These are phyloP conservation scores for Hucho hucho DNA, from an alignment of 2,113 vertebrate genomes.

Conservation along the genomic window DNA sequence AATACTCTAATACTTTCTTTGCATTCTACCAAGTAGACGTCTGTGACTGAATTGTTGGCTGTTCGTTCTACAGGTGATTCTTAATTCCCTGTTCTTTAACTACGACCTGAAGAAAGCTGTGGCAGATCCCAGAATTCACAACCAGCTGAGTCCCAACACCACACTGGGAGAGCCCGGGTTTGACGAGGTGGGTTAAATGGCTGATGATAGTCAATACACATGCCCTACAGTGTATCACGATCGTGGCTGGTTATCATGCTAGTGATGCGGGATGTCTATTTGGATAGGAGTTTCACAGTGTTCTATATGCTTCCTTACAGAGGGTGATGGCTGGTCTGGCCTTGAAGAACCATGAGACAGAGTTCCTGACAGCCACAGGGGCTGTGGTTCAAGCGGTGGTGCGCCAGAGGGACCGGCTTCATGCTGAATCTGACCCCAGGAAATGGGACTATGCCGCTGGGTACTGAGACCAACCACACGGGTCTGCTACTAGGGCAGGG, in stretches of 20 bases:
- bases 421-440: constrained; percentile 64
- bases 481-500: background rate
- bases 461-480: constrained; percentile 61
- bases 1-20: background rate
- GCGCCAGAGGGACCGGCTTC: constrained; percentile 21
- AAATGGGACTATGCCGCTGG: constrained; percentile 72
- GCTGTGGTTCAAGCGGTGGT: constrained; percentile 74
- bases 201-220: too few species aligned
- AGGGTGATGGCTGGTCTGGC: constrained; percentile 58
- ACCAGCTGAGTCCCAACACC: constrained; percentile 85
- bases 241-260: too few species aligned
- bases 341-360: constrained; percentile 65
- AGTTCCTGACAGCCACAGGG: constrained; percentile 18
- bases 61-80: constrained; percentile 76
- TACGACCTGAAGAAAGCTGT: constrained; percentile 79
- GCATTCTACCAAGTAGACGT: background rate
- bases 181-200: constrained; percentile 59
- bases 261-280: too few species aligned
- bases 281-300: background rate
- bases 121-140: constrained; percentile 83
- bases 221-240: too few species aligned
- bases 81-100: constrained; percentile 86
- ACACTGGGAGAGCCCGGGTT: constrained; percentile 73
- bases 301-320: constrained; percentile 44
- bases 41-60: background rate